Conservation (phyloP, 2,888 invertebrate genomes). For the Amphipoea lucens region DNA sequence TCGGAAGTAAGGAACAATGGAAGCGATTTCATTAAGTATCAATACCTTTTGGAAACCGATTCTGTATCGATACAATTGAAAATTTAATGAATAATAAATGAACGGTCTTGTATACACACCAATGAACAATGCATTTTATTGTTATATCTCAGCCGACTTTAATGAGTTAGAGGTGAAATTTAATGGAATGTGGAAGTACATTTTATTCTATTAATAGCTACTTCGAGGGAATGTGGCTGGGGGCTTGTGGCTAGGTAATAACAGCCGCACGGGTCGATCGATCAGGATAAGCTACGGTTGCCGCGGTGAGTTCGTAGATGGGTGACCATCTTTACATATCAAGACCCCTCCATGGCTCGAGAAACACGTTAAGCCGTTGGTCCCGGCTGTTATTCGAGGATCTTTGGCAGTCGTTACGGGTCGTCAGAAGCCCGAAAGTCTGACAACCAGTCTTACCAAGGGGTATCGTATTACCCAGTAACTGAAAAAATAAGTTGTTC, state of each 20-base stretch:
- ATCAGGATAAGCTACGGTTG: background rate
- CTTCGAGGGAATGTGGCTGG: background rate
- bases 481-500: too few species aligned
- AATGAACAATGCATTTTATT: background rate
- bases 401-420: too few species aligned
- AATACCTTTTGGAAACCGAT: slow-evolving; percentile 1
- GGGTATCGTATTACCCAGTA: too few species aligned
- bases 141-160: background rate
- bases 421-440: too few species aligned
- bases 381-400: too few species aligned
- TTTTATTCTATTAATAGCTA: background rate
- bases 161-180: background rate
- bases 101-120: background rate
- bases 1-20: slow-evolving; percentile 25
- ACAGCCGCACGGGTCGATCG: background rate
- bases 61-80: slow-evolving; percentile 24
- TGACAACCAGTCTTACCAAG: too few species aligned
- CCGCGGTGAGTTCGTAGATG: background rate
- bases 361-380: background rate
- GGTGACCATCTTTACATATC: background rate
- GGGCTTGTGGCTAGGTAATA: background rate
- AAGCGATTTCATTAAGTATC: slow-evolving; percentile 24
- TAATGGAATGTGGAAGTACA: background rate
- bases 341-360: background rate
- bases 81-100: slow-evolving; percentile 10